These are phyloP conservation scores for Dolichotis patagonum DNA, from an alignment of 2,113 vertebrate genomes.

Conservation along the genomic window DNA sequence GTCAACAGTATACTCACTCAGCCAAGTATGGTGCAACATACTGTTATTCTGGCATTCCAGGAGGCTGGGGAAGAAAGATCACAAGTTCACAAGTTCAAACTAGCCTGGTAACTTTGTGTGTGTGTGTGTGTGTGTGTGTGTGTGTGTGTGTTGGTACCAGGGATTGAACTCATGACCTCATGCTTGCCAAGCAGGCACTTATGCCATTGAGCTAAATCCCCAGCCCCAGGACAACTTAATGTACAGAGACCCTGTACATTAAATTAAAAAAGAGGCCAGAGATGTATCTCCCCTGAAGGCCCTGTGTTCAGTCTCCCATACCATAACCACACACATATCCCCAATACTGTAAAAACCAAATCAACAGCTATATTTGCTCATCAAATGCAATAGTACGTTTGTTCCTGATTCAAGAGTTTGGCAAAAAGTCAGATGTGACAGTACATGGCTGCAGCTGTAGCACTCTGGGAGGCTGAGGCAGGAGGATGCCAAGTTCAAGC, in stretches of 20 bases:
- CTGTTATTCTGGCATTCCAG: too few relatives aligned
- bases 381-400: background rate
- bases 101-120: background rate
- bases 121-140: too few relatives aligned
- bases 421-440: background rate
- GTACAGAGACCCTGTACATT: background rate
- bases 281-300: background rate
- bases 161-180: too few relatives aligned
- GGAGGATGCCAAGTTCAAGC: background rate
- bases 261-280: background rate
- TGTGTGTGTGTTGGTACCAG: too few relatives aligned
- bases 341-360: background rate
- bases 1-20: too few relatives aligned
- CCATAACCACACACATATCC: too few relatives aligned
- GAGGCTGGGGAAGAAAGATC: too few relatives aligned
- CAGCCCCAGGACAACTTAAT: background rate
- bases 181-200: too few relatives aligned
- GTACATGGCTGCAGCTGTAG: background rate
- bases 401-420: background rate
- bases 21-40: too few relatives aligned
- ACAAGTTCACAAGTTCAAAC: too few relatives aligned
- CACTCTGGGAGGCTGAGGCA: background rate
- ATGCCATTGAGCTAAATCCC: too few relatives aligned
- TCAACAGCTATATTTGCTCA: background rate
- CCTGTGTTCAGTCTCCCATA: too few relatives aligned